Percentiles rank a stretch among this genome's conserved stretches.
Evolutionary conservation across 2,113 vertebrate species (phyloP).

Genomic region (Cephalophus harveyi): DNA sequence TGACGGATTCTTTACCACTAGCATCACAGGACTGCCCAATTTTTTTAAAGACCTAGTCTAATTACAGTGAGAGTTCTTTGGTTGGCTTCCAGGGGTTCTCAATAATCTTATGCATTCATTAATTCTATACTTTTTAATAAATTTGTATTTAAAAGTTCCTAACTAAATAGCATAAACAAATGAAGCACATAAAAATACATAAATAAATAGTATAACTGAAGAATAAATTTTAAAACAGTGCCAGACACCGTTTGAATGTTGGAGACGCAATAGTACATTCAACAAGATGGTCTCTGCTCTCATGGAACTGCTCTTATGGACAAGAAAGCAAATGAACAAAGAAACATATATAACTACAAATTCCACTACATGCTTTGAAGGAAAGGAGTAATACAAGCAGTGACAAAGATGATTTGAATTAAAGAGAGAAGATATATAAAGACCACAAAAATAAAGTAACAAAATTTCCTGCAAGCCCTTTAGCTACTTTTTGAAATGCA

Average conservation of each 20-base stretch:
- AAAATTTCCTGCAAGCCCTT: neutral
- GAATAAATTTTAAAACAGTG: neutral
- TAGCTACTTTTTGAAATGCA: neutral
- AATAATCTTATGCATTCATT: neutral
- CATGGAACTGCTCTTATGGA: neutral
- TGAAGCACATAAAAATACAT: neutral
- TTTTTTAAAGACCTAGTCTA: neutral
- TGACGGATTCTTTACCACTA: no score
- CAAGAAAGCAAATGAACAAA: neutral
- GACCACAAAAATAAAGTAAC: neutral
- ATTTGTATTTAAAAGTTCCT: neutral
- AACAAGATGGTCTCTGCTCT: neutral
- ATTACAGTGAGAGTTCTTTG: neutral
- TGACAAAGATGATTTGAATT: neutral
- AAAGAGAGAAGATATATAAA: neutral
- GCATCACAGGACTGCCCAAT: neutral
- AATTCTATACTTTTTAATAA: neutral
- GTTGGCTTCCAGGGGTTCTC: neutral
- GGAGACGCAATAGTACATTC: neutral
- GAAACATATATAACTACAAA: neutral
- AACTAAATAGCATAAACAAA: conserved; percentile 5
- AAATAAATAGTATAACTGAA: neutral
- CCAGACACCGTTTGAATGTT: neutral
- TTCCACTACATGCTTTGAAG: neutral
- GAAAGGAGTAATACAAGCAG: neutral